Percentiles rank a stretch among this genome's conserved stretches.
These are phyloP conservation scores for Cottus gobio DNA, from an alignment of 2,113 vertebrate species.

Conservation along the genomic window DNA sequence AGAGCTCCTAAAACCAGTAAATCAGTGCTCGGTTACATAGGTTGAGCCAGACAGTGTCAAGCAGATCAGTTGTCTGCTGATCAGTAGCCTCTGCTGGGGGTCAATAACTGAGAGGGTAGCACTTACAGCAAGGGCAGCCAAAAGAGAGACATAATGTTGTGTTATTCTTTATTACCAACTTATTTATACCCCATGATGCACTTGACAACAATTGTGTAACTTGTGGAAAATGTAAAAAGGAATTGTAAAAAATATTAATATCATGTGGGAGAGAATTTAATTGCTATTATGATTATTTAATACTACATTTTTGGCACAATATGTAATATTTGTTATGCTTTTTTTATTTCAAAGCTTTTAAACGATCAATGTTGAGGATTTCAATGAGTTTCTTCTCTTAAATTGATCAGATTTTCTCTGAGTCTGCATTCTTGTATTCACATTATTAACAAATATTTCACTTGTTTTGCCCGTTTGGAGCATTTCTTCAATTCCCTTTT, in stretches of 20 bases:
- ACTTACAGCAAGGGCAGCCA: too few relatives aligned
- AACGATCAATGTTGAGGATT: not conserved
- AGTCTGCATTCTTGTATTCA: not conserved
- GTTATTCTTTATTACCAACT: conserved; percentile 2
- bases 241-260: not conserved
- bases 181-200: not conserved
- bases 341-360: not conserved
- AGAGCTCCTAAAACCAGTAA: conserved; percentile 30
- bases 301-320: not conserved
- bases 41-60: conserved; percentile 34
- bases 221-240: not conserved
- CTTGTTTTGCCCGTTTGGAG: not conserved
- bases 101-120: not conserved
- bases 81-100: conserved; percentile 28
- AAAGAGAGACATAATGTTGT: not conserved
- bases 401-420: not conserved
- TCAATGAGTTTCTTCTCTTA: not conserved
- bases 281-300: not conserved
- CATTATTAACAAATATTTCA: not conserved
- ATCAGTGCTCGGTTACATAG: conserved; percentile 33
- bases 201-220: too few relatives aligned
- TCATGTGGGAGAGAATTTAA: not conserved
- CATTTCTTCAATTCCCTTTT: not conserved
- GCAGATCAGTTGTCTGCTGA: conserved; percentile 67
- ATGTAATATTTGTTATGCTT: not conserved